Percentiles rank a stretch among this genome's conserved stretches.
Conservation (phyloP, 2,888 invertebrate species). For the Thereva unica region DNA sequence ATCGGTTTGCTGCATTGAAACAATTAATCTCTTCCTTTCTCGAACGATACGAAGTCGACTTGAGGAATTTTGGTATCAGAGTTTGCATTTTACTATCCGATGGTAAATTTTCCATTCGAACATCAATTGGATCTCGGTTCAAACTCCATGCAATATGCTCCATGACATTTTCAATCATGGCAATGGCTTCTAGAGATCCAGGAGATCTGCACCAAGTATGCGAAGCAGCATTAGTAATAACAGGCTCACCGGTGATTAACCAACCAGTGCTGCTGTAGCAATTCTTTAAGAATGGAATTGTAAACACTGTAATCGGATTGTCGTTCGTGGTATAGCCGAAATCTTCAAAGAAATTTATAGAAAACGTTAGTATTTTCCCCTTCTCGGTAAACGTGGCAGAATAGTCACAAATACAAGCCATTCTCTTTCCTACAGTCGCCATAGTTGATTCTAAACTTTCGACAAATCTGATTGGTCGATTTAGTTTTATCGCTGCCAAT, state of each 20-base stretch:
- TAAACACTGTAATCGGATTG: constrained; percentile 50
- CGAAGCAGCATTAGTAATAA: constrained; percentile 68
- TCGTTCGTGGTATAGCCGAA: constrained; percentile 65
- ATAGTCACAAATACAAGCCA: constrained; percentile 66
- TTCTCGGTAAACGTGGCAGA: constrained; percentile 66
- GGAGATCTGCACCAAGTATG: constrained; percentile 74
- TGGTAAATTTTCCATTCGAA: constrained; percentile 63
- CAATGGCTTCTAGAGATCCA: constrained; percentile 65
- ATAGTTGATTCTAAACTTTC: constrained; percentile 74
- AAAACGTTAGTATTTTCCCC: constrained; percentile 71
- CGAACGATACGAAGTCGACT: constrained; percentile 61
- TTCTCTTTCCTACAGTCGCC: constrained; percentile 70
- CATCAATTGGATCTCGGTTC: constrained; percentile 63
- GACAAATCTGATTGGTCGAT: constrained; percentile 72
- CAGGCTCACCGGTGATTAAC: constrained; percentile 68
- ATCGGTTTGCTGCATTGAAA: constrained; percentile 72
- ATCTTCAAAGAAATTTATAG: constrained; percentile 62
- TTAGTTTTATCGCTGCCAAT: constrained; percentile 64
- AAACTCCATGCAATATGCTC: constrained; percentile 67
- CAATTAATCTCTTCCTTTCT: constrained; percentile 62
- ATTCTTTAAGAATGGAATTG: constrained; percentile 58
- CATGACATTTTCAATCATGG: constrained; percentile 68
- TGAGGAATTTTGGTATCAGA: constrained; percentile 61
- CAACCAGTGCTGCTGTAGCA: constrained; percentile 69
- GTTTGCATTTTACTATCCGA: constrained; percentile 54